Evolutionary conservation across 2,113 vertebrate species (phyloP).

Genomic region (Phaethon lepturus): DNA sequence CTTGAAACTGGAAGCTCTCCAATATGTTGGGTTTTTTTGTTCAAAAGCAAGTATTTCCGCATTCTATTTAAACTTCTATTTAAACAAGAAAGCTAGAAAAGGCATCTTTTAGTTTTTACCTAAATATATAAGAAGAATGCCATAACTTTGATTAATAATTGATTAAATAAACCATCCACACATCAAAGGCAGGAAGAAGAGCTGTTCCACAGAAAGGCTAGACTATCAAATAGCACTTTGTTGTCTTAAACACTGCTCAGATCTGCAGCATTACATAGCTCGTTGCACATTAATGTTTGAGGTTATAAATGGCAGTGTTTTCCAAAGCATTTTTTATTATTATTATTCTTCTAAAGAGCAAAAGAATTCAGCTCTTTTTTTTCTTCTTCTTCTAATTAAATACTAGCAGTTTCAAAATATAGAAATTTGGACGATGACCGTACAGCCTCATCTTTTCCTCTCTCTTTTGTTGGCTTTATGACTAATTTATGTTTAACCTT

Average conservation of each 20-base stretch:
- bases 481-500: conserved; percentile 96
- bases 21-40: background rate
- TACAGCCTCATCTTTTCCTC: conserved; percentile 81
- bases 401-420: conserved; percentile 77
- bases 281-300: conserved; percentile 73
- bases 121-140: conserved; percentile 89
- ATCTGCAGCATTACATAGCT: conserved; percentile 75
- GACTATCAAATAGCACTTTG: conserved; percentile 96
- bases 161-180: conserved; percentile 91
- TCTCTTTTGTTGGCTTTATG: conserved; percentile 90
- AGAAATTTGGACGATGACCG: conserved; percentile 81
- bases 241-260: conserved; percentile 92
- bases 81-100: conserved; percentile 82
- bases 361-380: conserved; percentile 1
- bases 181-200: conserved; percentile 99
- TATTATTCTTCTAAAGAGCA: background rate
- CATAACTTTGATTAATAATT: conserved; percentile 99
- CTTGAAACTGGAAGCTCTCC: conserved; percentile 51
- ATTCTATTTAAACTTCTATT: conserved; percentile 81
- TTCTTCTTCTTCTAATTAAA: conserved; percentile 76
- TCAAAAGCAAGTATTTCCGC: conserved; percentile 70
- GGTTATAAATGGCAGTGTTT: conserved; percentile 68
- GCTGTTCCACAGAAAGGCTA: conserved; percentile 85
- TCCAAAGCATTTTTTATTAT: background rate
- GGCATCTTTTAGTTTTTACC: conserved; percentile 90